Conservation (phyloP, 2,797 vertebrate species). For the Enteromius paludinosus region DNA sequence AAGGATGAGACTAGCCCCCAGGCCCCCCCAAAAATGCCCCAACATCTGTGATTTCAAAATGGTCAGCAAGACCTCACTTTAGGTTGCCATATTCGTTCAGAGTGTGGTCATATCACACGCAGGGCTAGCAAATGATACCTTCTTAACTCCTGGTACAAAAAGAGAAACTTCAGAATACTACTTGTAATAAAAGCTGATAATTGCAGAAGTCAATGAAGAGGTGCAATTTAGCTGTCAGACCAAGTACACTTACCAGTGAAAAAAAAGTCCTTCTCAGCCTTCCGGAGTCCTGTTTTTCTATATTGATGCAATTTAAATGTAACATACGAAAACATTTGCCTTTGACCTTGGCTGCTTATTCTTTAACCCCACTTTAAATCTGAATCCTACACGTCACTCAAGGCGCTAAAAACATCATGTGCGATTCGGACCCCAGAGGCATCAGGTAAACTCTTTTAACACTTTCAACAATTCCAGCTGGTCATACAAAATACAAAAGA, state of each 20-base stretch:
- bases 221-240: slow-evolving; percentile 57
- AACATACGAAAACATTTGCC: slow-evolving; percentile 58
- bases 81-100: slow-evolving; percentile 19
- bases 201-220: slow-evolving; percentile 54
- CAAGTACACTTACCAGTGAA: slow-evolving; percentile 31
- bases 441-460: slow-evolving; percentile 44
- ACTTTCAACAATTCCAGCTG: slow-evolving; percentile 28
- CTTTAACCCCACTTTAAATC: slow-evolving; percentile 58
- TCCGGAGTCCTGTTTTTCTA: slow-evolving; percentile 43
- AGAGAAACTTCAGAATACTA: slow-evolving; percentile 48
- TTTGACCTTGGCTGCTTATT: slow-evolving; percentile 52
- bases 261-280: slow-evolving; percentile 38
- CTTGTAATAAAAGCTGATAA: slow-evolving; percentile 63
- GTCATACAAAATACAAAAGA: slow-evolving; percentile 22
- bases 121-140: slow-evolving; percentile 34
- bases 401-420: slow-evolving; percentile 40
- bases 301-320: slow-evolving; percentile 56
- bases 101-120: slow-evolving; percentile 37
- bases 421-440: slow-evolving; percentile 26
- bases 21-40: background rate
- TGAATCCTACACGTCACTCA: slow-evolving; percentile 36
- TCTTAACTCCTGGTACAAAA: slow-evolving; percentile 36
- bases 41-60: slow-evolving; percentile 49
- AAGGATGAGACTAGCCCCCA: slow-evolving; percentile 22
- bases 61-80: slow-evolving; percentile 5